A percentile compares a stretch with the other conserved stretches of the same genome.
phyloP scores from a whole-genome alignment of 1,140 invertebrate species.

The Drosophila punjabiensis region DNA sequence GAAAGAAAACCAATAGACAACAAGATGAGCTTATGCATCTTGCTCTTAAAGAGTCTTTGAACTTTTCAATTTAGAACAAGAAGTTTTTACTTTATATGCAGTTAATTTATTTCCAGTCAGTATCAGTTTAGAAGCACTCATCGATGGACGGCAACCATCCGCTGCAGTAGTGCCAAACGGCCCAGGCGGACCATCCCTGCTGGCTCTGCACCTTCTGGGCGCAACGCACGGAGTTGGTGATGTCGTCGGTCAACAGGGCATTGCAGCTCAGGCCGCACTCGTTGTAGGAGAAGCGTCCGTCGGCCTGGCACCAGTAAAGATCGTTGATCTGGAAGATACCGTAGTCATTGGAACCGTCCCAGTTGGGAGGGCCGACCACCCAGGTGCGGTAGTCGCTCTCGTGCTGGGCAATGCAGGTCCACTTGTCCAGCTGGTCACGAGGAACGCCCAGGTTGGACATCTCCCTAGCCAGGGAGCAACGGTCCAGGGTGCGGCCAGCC shows the following conservation, averaged over 20 bases:
- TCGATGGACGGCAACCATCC: constrained; percentile 68
- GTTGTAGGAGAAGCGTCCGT: constrained; percentile 71
- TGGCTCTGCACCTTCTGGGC: constrained; percentile 68
- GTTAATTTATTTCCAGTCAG: constrained; percentile 18
- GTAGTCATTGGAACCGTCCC: constrained; percentile 79
- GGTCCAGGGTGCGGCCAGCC: constrained; percentile 63
- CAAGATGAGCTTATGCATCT: too few species aligned
- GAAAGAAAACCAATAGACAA: neutral
- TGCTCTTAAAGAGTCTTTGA: too few species aligned
- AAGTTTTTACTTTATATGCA: neutral
- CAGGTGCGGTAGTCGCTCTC: constrained; percentile 70
- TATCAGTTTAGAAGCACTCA: constrained; percentile 60
- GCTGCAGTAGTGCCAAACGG: constrained; percentile 71
- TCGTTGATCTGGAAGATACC: constrained; percentile 83
- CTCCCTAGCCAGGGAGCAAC: constrained; percentile 80
- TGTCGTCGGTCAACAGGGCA: constrained; percentile 65
- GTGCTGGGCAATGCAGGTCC: constrained; percentile 76
- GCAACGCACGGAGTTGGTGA: constrained; percentile 71
- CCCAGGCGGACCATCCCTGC: constrained; percentile 78
- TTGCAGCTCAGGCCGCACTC: constrained; percentile 67
- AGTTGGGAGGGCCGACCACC: constrained; percentile 63
- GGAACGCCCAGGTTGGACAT: constrained; percentile 74
- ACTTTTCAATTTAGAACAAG: neutral
- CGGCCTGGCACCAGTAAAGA: constrained; percentile 76
- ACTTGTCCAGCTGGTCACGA: constrained; percentile 59